A percentile compares a stretch with the other conserved stretches of the same genome.
phyloP scores from a whole-genome alignment of 2,113 vertebrate genomes.

The Marmota monax region DNA sequence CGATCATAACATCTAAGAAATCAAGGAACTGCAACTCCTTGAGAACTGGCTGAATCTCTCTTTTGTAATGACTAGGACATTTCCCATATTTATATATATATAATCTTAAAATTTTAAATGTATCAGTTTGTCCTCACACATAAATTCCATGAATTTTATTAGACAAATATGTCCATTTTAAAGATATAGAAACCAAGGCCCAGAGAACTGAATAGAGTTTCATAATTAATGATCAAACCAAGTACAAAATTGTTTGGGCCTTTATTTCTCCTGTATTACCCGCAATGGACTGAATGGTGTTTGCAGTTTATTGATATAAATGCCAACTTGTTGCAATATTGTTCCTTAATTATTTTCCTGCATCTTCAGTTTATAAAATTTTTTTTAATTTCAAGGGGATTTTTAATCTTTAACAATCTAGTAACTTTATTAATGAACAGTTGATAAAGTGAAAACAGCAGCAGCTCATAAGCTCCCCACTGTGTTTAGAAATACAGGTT shows the following conservation, averaged over 20 bases:
- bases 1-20: neutral
- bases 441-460: neutral
- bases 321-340: neutral
- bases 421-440: neutral
- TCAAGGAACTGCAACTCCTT: neutral
- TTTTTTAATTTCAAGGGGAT: neutral
- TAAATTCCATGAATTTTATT: slow-evolving; percentile 29
- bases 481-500: neutral
- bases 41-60: neutral
- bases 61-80: neutral
- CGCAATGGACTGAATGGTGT: neutral
- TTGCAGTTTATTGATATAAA: neutral
- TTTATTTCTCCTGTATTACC: neutral
- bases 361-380: slow-evolving; percentile 6
- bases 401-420: slow-evolving; percentile 1
- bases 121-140: neutral
- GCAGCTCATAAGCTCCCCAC: neutral
- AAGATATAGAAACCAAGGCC: slow-evolving; percentile 2
- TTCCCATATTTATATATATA: neutral
- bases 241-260: neutral
- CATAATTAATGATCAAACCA: neutral
- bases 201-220: neutral
- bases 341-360: slow-evolving; percentile 8
- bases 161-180: neutral
- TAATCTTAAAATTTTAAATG: neutral